phyloP scores from a whole-genome alignment of 64 coral and sea anemone species.

The Cladopsammia gracilis region DNA sequence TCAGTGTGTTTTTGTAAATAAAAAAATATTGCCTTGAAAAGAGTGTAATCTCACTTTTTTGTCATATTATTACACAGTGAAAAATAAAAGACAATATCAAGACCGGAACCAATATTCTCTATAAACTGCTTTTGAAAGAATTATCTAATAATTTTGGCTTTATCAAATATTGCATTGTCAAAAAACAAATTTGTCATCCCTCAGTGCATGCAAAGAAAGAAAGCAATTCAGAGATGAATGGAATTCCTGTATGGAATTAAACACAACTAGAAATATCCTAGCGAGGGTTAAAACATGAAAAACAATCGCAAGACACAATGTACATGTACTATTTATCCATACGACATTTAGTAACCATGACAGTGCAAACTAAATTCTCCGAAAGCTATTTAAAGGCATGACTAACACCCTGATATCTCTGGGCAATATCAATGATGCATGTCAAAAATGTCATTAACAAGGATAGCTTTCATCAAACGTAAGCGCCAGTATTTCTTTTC shows the following conservation, averaged over 20 bases:
- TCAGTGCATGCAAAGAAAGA: not conserved
- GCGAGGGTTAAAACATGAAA: not conserved
- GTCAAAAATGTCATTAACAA: slow-evolving; percentile 4
- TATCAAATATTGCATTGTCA: not conserved
- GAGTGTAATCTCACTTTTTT: too few relatives aligned
- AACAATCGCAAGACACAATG: not conserved
- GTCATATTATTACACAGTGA: too few relatives aligned
- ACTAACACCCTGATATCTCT: not conserved
- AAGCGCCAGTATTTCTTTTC: not conserved
- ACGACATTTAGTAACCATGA: not conserved
- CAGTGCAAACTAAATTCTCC: not conserved
- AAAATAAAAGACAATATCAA: too few relatives aligned
- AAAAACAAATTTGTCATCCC: not conserved
- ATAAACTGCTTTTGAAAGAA: too few relatives aligned
- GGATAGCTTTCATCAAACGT: not conserved
- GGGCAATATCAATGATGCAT: slow-evolving; percentile 32
- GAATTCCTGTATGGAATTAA: not conserved
- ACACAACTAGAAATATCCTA: not conserved
- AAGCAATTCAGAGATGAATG: not conserved
- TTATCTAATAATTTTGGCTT: not conserved
- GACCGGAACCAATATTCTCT: too few relatives aligned
- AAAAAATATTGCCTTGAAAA: too few relatives aligned
- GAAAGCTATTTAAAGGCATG: not conserved
- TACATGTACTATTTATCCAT: not conserved
- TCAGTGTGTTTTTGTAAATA: too few relatives aligned